These are phyloP conservation scores for Microctenopoma steveboyesi DNA, from an alignment of 2,797 vertebrate species.

Conservation along the genomic window DNA sequence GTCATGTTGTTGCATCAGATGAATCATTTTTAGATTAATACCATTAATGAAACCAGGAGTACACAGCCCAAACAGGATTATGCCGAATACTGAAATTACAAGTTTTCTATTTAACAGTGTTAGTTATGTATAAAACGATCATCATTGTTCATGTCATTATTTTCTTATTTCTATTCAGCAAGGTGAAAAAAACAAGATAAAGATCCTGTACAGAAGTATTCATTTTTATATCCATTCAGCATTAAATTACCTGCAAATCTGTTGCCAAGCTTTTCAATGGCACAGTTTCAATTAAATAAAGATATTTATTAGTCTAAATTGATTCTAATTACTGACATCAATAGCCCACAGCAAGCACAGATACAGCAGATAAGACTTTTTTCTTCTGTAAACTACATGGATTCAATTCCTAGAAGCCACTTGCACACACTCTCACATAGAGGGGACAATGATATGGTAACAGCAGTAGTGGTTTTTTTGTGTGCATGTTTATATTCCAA, in stretches of 20 bases:
- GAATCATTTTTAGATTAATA: background rate
- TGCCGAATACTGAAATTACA: background rate
- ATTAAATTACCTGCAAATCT: background rate
- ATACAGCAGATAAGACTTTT: background rate
- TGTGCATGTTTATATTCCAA: background rate
- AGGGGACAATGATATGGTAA: background rate
- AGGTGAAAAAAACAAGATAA: background rate
- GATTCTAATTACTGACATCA: conserved; percentile 27
- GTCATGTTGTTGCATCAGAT: background rate
- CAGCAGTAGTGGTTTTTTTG: background rate
- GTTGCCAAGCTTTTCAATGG: background rate
- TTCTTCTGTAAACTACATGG: conserved; percentile 6
- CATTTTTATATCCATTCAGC: background rate
- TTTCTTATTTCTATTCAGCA: background rate
- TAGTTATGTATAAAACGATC: background rate
- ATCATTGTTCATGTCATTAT: background rate
- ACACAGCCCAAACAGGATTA: background rate
- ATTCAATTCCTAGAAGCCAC: conserved; percentile 4
- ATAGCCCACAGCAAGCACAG: conserved; percentile 27
- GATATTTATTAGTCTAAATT: background rate
- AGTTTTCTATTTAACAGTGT: background rate
- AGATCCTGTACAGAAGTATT: background rate
- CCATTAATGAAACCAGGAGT: background rate
- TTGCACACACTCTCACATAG: conserved; percentile 2
- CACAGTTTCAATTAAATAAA: background rate